Base-by-base conservation (phyloP, 2,888 invertebrate species). In the Yponomeuta cagnagella region DNA sequence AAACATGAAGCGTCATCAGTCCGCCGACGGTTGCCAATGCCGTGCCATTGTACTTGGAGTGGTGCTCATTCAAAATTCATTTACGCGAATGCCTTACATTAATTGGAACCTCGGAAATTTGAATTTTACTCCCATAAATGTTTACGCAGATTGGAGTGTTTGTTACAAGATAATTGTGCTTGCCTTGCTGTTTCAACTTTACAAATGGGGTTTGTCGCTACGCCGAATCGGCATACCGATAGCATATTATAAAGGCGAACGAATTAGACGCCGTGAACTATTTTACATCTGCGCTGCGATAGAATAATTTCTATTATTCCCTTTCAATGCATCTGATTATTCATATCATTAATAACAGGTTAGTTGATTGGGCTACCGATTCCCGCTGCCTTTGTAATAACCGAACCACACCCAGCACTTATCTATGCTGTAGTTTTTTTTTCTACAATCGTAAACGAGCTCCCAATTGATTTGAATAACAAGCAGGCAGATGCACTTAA, bases 401-500 rank as follows among this genome's bases (percentile, higher is more conserved):
- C 82, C 79, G 78, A 86, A 87, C 90, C 88, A 89, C 90, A 90
- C 91, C 89, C 88, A 80, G 79, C 85, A 86, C 88, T 89, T 90
- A 89, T 90, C 88, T 90, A 90, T 88, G 90, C 88, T 87, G 89
- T 89, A 90, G 90, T 90, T 90, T 92, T 88, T 91, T 90, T 90
- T 92, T 88, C 90, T 90, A 89, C 83, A 90, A 90, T 91, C 90
- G 91, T 91, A 90, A 91, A 92, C 83, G 90, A 89, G 89, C 89
- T 88, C 89, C 86, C 89, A 84, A 92, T 91, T 89, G 90, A 91
- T 91, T 92, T 92, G 89, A 92, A 91, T 91, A 92, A 91, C 89
- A 92, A 92, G 87, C 85, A 87, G 89, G 90, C 92, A 92, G 92
- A 92, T 92, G 92, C 90, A 89, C 83, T 90, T 91, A 91, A 92